These are phyloP conservation scores for Microplitis demolitor DNA, from an alignment of 1,140 invertebrate genomes.

Conservation along the genomic window DNA sequence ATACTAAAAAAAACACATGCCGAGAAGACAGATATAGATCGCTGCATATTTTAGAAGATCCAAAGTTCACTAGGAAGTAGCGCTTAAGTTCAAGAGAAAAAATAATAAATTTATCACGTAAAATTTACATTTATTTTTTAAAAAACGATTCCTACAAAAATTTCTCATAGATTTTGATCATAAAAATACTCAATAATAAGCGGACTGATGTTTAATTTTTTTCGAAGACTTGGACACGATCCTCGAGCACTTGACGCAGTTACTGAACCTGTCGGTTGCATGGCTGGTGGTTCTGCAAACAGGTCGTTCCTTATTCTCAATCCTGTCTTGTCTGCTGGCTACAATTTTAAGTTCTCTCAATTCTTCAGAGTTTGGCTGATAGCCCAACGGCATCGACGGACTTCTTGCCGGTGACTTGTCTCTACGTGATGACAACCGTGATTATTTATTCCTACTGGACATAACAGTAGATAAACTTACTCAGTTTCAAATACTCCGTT, in stretches of 20 bases:
- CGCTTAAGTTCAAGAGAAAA: neutral
- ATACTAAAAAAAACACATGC: neutral
- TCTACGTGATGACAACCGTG: neutral
- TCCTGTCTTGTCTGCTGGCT: constrained; percentile 8
- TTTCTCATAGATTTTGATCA: neutral
- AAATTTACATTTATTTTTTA: too few species aligned
- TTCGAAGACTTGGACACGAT: constrained; percentile 16
- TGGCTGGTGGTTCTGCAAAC: constrained; percentile 29
- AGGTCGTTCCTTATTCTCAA: constrained; percentile 20
- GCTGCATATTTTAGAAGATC: neutral
- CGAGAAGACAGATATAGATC: neutral
- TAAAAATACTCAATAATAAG: neutral
- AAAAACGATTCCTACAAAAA: too few species aligned
- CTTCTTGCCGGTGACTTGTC: constrained; percentile 8
- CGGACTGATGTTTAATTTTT: neutral
- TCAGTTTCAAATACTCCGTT: too few species aligned
- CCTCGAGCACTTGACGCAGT: constrained; percentile 28
- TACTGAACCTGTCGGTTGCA: constrained; percentile 26
- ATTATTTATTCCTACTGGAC: neutral
- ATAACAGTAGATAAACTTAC: neutral
- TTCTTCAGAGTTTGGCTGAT: constrained; percentile 24
- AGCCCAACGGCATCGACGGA: constrained; percentile 19
- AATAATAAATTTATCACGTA: neutral
- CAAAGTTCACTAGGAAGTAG: neutral
- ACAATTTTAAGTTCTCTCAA: constrained; percentile 3